Conservation (phyloP, 2,797 vertebrate genomes). For the Scomberomorus guttatus region DNA sequence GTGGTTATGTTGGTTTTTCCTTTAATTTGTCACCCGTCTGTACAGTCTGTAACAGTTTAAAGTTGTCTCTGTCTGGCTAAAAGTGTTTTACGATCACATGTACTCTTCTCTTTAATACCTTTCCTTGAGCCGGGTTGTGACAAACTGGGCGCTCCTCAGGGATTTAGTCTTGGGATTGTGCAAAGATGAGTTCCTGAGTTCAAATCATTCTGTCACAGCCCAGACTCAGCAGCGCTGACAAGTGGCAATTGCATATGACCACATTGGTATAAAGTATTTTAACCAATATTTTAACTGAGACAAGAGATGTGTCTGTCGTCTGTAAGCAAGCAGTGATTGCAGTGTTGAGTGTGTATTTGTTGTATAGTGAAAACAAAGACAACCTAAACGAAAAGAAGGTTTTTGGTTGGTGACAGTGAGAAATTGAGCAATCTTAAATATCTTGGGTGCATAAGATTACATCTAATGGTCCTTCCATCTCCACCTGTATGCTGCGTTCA, state of each 20-base stretch:
- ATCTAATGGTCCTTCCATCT: too few relatives aligned
- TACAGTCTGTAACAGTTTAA: neutral
- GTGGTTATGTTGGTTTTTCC: too few relatives aligned
- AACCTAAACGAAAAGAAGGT: neutral
- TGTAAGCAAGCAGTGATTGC: neutral
- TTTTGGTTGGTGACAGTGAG: neutral
- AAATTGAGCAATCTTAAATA: neutral
- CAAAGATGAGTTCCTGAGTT: slow-evolving; percentile 14
- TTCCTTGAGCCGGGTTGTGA: neutral
- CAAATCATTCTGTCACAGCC: slow-evolving; percentile 21
- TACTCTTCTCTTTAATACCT: slow-evolving; percentile 9
- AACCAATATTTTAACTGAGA: slow-evolving; percentile 13
- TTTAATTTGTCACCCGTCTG: too few relatives aligned
- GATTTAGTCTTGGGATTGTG: slow-evolving; percentile 20
- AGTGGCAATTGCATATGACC: neutral
- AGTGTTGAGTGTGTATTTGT: neutral
- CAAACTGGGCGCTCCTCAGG: slow-evolving; percentile 13
- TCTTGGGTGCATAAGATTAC: neutral
- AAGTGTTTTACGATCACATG: slow-evolving; percentile 1
- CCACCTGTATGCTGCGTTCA: neutral
- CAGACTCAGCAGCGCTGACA: slow-evolving; percentile 10
- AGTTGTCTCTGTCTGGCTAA: slow-evolving; percentile 3
- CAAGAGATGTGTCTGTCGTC: neutral
- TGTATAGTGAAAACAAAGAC: neutral
- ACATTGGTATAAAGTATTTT: slow-evolving; percentile 14